Evolutionary conservation across 2,888 invertebrate species (phyloP).

Genomic region (Notodonta dromedarius): DNA sequence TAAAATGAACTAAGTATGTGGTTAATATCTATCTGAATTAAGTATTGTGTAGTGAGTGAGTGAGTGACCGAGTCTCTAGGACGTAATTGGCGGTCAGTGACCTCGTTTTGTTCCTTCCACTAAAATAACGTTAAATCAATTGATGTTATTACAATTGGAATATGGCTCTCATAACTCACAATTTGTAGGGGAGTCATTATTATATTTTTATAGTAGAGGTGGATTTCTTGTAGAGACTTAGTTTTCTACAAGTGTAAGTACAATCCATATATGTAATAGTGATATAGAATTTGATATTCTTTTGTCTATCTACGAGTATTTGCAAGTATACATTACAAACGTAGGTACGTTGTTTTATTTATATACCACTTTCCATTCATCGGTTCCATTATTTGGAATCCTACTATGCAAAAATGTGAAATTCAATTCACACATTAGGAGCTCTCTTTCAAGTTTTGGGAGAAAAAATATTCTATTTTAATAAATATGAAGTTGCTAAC

Average conservation of each 20-base stretch:
- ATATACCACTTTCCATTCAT: not conserved
- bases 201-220: not conserved
- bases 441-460: not conserved
- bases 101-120: constrained; percentile 80
- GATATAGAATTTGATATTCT: too few relatives aligned
- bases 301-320: too few relatives aligned
- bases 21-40: constrained; percentile 25
- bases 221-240: too few relatives aligned
- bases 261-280: too few relatives aligned
- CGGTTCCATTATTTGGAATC: not conserved
- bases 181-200: constrained; percentile 52
- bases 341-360: not conserved
- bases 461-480: not conserved
- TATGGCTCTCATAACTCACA: constrained; percentile 70
- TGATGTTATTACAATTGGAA: constrained; percentile 82
- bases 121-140: constrained; percentile 83
- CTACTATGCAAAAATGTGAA: not conserved
- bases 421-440: not conserved
- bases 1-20: too few relatives aligned
- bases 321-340: too few relatives aligned
- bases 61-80: constrained; percentile 64
- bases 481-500: not conserved
- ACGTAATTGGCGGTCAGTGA: constrained; percentile 82
- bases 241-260: too few relatives aligned
- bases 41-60: constrained; percentile 54